Percentiles rank a stretch among this genome's conserved stretches.
phyloP scores from a whole-genome alignment of 1,140 invertebrate genomes.

The Bombus confusus region DNA sequence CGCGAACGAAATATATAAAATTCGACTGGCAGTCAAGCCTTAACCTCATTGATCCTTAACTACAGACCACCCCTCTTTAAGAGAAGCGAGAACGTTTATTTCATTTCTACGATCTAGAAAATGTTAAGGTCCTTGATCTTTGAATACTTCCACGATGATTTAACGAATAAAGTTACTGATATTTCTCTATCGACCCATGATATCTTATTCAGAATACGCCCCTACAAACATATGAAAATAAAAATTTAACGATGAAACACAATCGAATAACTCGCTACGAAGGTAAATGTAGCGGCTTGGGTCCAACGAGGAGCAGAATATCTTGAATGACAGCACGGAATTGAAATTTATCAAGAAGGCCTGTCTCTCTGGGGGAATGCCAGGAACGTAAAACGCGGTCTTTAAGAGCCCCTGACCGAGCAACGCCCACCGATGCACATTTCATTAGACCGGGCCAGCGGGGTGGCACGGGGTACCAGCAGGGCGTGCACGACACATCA shows the following conservation, averaged over 20 bases:
- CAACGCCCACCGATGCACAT: slow-evolving; percentile 59
- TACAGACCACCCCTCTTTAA: too few species aligned
- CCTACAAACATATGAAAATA: not conserved
- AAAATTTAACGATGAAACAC: not conserved
- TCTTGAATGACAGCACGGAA: slow-evolving; percentile 24
- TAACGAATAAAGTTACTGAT: too few species aligned
- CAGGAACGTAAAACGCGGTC: slow-evolving; percentile 35
- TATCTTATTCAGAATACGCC: too few species aligned
- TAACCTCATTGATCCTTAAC: too few species aligned
- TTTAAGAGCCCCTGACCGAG: slow-evolving; percentile 17
- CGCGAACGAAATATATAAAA: too few species aligned
- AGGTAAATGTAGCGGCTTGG: too few species aligned
- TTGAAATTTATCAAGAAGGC: slow-evolving; percentile 45
- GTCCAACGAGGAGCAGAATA: not conserved
- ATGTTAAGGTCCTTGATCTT: too few species aligned
- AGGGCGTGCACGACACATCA: slow-evolving; percentile 46
- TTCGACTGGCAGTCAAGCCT: too few species aligned
- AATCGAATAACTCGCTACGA: not conserved
- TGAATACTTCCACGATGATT: too few species aligned
- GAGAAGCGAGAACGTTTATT: too few species aligned
- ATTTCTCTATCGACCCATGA: not conserved
- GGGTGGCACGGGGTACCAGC: slow-evolving; percentile 37
- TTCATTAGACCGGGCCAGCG: slow-evolving; percentile 48
- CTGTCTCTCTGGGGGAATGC: slow-evolving; percentile 30
- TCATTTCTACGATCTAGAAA: too few species aligned